Evolutionary conservation across 1,140 invertebrate genomes (phyloP).

Genomic region (Periplaneta americana): DNA sequence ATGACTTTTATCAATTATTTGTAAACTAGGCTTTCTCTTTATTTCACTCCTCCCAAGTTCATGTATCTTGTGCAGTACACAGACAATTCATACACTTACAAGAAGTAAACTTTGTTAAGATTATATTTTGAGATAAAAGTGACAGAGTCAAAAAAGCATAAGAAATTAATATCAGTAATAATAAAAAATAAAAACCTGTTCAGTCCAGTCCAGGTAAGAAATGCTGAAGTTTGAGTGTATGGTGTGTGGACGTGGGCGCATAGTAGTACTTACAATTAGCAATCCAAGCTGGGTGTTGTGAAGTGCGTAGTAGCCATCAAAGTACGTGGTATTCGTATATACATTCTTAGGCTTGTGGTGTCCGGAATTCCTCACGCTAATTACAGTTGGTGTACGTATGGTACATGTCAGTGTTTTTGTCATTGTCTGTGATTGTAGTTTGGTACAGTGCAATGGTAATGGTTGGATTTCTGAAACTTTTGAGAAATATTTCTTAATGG

Average conservation of each 20-base stretch:
- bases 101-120: background rate
- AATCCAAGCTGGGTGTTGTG: background rate
- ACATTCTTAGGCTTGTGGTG: background rate
- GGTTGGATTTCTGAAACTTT: background rate
- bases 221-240: too few relatives aligned
- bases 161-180: too few relatives aligned
- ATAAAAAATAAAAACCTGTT: background rate
- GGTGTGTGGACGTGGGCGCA: background rate
- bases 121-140: background rate
- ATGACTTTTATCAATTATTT: too few relatives aligned
- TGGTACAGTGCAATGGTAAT: background rate
- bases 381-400: background rate
- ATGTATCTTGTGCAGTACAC: background rate
- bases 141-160: too few relatives aligned
- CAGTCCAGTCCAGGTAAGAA: background rate
- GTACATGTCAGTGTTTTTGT: background rate
- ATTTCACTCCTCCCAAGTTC: background rate
- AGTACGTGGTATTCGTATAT: background rate
- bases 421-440: background rate
- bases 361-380: background rate
- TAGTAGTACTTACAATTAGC: background rate
- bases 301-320: background rate
- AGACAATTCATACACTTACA: background rate
- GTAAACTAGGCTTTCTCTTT: too few relatives aligned
- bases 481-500: background rate